Percentiles rank a stretch among this genome's conserved stretches.
phyloP scores from a whole-genome alignment of 2,797 vertebrate genomes.

The Lacerta bilineata region DNA sequence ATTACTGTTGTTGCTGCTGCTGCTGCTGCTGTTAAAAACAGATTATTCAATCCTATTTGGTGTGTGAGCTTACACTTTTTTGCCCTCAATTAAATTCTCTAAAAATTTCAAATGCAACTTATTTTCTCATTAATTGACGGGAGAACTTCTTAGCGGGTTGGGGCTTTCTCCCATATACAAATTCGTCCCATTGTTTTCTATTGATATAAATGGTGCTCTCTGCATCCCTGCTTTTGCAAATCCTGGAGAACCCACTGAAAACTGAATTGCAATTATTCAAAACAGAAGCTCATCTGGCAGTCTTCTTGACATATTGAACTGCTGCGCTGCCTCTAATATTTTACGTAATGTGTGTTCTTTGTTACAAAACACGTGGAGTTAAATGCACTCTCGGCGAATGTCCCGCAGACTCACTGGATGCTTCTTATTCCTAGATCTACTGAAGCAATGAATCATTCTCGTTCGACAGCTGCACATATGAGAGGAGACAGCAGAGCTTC shows the following conservation, averaged over 20 bases:
- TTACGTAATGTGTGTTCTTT: conserved; percentile 13
- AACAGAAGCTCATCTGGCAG: conserved; percentile 14
- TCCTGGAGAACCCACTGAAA: neutral
- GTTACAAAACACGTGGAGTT: conserved; percentile 26
- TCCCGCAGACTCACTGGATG: neutral
- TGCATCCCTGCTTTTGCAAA: neutral
- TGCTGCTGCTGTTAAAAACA: no score
- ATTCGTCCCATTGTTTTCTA: neutral
- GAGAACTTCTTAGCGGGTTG: no score
- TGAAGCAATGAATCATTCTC: conserved; percentile 34
- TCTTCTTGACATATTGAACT: neutral
- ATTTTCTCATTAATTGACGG: no score
- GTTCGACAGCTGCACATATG: conserved; percentile 14
- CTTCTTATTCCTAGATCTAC: conserved; percentile 4
- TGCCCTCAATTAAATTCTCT: no score
- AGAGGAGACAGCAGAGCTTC: conserved; percentile 12
- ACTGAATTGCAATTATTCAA: conserved; percentile 34
- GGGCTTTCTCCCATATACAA: neutral
- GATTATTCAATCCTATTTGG: no score
- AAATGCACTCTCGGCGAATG: neutral
- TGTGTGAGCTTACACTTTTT: no score
- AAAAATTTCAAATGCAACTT: no score
- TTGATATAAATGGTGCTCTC: neutral
- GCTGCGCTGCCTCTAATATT: neutral
- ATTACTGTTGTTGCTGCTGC: no score